These are phyloP conservation scores for Formica exsecta DNA, from an alignment of 1,140 invertebrate species.

Conservation along the genomic window DNA sequence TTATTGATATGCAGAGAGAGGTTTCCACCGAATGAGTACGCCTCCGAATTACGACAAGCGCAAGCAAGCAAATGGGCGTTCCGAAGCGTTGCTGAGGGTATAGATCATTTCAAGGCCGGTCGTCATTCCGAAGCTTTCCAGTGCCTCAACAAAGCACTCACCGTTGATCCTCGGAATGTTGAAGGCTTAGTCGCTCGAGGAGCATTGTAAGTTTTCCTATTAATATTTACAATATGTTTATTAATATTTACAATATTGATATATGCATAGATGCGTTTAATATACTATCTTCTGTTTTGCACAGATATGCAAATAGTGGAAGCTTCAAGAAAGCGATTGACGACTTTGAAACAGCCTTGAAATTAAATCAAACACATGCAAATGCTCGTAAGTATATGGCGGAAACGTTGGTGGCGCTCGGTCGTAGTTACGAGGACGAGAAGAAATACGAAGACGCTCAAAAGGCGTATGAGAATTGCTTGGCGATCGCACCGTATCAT, in stretches of 20 bases:
- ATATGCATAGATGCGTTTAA: background rate
- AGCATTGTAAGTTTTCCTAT: slow-evolving; percentile 90
- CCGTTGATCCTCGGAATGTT: slow-evolving; percentile 96
- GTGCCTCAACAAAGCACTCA: slow-evolving; percentile 96
- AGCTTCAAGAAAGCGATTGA: slow-evolving; percentile 97
- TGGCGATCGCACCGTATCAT: slow-evolving; percentile 93
- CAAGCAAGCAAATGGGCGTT: slow-evolving; percentile 98
- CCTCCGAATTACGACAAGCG: slow-evolving; percentile 93
- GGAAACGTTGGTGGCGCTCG: slow-evolving; percentile 95
- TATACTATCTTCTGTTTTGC: slow-evolving; percentile 66
- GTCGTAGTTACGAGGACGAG: slow-evolving; percentile 93
- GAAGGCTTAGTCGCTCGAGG: slow-evolving; percentile 97
- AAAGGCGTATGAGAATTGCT: slow-evolving; percentile 93
- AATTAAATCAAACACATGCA: slow-evolving; percentile 95
- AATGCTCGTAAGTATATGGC: slow-evolving; percentile 98
- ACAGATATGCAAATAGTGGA: slow-evolving; percentile 95
- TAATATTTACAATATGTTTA: background rate
- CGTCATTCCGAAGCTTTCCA: slow-evolving; percentile 97
- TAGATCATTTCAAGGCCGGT: slow-evolving; percentile 96
- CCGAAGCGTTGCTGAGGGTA: slow-evolving; percentile 96
- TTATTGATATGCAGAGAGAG: slow-evolving; percentile 88
- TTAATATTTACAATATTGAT: background rate
- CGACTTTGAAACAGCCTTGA: slow-evolving; percentile 96
- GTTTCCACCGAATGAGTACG: slow-evolving; percentile 93
- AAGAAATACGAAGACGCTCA: slow-evolving; percentile 94